phyloP scores from a whole-genome alignment of 2,113 vertebrate species.

The Sebastes fasciatus region DNA sequence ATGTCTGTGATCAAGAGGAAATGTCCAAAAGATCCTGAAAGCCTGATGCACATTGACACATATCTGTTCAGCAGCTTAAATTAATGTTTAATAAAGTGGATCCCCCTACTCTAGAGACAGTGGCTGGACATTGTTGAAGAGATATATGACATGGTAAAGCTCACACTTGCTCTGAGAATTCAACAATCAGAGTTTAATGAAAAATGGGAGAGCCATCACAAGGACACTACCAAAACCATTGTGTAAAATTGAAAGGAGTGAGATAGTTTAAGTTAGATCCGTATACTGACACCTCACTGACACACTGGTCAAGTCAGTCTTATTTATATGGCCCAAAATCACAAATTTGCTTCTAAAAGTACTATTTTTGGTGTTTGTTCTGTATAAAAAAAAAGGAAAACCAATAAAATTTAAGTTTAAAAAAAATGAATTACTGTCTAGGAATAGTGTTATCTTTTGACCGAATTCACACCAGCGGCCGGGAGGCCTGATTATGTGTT shows the following conservation, averaged over 20 bases:
- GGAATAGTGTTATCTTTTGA: too few species aligned
- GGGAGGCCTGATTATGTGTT: too few species aligned
- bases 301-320: background rate
- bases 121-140: too few species aligned
- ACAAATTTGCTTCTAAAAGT: background rate
- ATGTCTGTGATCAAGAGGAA: conserved; percentile 43
- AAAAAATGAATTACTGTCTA: background rate
- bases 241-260: too few species aligned
- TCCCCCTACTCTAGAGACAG: background rate
- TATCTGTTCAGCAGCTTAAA: background rate
- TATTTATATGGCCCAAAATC: too few species aligned
- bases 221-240: background rate
- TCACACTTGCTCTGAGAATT: background rate
- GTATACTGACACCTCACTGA: background rate
- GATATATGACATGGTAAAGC: background rate
- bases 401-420: background rate
- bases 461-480: too few species aligned
- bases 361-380: background rate
- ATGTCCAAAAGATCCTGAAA: conserved; percentile 10
- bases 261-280: background rate
- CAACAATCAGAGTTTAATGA: background rate
- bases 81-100: background rate
- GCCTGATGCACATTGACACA: conserved; percentile 15
- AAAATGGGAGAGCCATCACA: background rate
- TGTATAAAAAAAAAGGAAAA: too few species aligned